Base-by-base conservation (phyloP, 2,113 vertebrate genomes). In the Misgurnus mizolepis region DNA sequence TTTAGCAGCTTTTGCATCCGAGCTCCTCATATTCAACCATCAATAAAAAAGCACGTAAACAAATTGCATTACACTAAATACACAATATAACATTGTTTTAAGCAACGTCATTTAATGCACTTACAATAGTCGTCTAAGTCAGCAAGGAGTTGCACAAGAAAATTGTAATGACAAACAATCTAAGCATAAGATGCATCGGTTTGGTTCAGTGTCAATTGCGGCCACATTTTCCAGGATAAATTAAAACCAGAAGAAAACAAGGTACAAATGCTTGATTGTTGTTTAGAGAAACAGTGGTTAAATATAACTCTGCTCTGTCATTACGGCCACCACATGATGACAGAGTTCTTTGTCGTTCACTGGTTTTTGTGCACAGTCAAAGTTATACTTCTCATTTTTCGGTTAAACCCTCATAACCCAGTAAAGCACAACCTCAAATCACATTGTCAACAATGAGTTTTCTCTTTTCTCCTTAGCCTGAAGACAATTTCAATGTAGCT, bases 231-330 rank as follows among this genome's bases (percentile, higher is more conserved):
- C 88, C 66, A 67, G 55, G 55, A 65, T 72, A 66, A 80, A 66
- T 76, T 85, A 78, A 82, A 80, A 56, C 78, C 61, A 53, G 82
- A 75, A 69, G 41, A 75, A 86, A 60, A 62, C 77, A 80, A 88
- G 87, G 84, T 85, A 88, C 81, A 76, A 77, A 83, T 79, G 78
- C 70, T 78, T 71, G 78, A 81, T 81, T 85, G 79, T 79, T 87
- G 87, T 91, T 92, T 88, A 83, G 85, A 83, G 84, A 85, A 86
- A 77, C 85, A 72, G 86, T 0, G 66, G 79, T 85, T 89, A 89
- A 89, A 85, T 90, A 90, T 90, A 91, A 84, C 82, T 45, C 78
- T 64, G 68, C 88, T 77, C 82, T 88, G 85, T 92, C 88, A 93
- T 92, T 92, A 90, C 88, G 89, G 91, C 89, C 82, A 81, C 79